Conservation (phyloP, 1,140 invertebrate species). For the Euschistus heros region DNA sequence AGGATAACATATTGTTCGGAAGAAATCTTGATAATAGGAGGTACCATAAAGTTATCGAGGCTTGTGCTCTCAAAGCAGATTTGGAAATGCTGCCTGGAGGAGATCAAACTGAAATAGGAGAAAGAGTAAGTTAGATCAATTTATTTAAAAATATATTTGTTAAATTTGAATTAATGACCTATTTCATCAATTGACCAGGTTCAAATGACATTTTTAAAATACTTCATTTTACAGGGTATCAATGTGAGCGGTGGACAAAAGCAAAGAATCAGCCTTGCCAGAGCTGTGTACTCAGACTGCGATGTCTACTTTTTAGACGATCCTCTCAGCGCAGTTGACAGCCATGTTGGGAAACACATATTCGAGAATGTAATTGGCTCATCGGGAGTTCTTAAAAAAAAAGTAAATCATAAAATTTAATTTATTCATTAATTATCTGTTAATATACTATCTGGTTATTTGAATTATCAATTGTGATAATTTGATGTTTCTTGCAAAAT, state of each 20-base stretch:
- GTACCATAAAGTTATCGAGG: conserved; percentile 44
- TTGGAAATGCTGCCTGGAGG: conserved; percentile 41
- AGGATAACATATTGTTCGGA: conserved; percentile 44
- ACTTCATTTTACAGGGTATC: conserved; percentile 47
- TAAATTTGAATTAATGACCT: not conserved
- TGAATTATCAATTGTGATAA: no score
- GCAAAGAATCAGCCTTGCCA: conserved; percentile 84
- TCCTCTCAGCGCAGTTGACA: conserved; percentile 90
- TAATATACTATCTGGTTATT: no score
- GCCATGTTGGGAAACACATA: conserved; percentile 90
- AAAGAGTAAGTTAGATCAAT: conserved; percentile 34
- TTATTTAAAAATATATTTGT: conserved; percentile 8
- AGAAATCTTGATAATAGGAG: conserved; percentile 32
- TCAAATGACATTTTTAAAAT: not conserved
- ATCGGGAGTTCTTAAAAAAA: conserved; percentile 62
- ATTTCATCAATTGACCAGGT: not conserved
- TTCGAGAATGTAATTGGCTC: conserved; percentile 83
- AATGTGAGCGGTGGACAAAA: conserved; percentile 97
- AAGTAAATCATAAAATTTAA: conserved; percentile 33
- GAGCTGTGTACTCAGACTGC: conserved; percentile 77
- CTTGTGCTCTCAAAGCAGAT: conserved; percentile 40
- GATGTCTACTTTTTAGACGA: conserved; percentile 92
- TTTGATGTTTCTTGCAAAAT: no score
- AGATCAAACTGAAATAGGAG: conserved; percentile 44
- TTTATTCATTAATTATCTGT: not conserved